These are phyloP conservation scores for Rhagoletis zephyria DNA, from an alignment of 1,140 invertebrate genomes.

Conservation along the genomic window DNA sequence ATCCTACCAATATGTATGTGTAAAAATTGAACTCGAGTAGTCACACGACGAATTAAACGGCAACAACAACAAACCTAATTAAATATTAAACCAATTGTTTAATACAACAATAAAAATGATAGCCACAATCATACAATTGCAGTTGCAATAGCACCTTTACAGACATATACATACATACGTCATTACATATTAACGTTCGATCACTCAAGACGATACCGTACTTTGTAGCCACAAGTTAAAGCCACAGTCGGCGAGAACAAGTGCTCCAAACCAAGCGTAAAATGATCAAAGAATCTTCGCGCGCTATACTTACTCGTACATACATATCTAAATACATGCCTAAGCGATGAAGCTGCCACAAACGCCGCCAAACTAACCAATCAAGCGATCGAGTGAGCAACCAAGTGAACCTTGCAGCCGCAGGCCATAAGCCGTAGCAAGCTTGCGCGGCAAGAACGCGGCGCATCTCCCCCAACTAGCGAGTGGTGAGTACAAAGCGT, in stretches of 20 bases:
- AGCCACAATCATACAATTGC: neutral
- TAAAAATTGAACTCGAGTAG: neutral
- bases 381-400: constrained; percentile 49
- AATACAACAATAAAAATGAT: constrained; percentile 4
- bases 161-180: neutral
- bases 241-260: constrained; percentile 52
- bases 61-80: neutral
- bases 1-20: neutral
- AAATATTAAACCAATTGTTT: neutral
- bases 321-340: neutral
- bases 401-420: constrained; percentile 45
- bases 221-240: neutral
- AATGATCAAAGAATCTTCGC: constrained; percentile 73
- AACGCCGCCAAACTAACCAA: constrained; percentile 25
- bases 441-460: neutral
- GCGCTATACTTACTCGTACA: constrained; percentile 62
- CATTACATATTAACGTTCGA: neutral
- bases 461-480: constrained; percentile 19
- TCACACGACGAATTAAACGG: neutral
- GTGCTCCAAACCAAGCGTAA: constrained; percentile 66
- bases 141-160: neutral
- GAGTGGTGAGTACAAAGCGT: neutral
- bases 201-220: neutral
- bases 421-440: neutral
- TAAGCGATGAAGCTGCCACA: too few species aligned